These are phyloP conservation scores for Tupiocoris notatus DNA, from an alignment of 2,888 invertebrate genomes.

Conservation along the genomic window DNA sequence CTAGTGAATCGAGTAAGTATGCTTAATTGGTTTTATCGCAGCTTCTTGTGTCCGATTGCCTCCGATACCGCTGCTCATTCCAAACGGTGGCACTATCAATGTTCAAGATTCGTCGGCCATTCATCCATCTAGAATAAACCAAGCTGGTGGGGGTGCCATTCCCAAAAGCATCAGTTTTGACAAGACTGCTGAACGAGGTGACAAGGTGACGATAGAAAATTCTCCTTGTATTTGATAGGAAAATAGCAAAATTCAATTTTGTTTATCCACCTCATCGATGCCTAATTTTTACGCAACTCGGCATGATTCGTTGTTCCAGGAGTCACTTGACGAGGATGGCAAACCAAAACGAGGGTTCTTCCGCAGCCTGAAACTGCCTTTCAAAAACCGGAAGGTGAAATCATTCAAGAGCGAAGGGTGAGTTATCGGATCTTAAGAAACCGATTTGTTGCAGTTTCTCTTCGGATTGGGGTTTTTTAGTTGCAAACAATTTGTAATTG, in stretches of 20 bases:
- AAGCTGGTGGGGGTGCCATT: conserved; percentile 74
- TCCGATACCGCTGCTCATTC: conserved; percentile 44
- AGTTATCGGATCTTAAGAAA: background rate
- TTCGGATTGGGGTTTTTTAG: no score
- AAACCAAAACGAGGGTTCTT: conserved; percentile 67
- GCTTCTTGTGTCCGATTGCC: conserved; percentile 6
- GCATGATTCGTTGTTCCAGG: no score
- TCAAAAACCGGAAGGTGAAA: conserved; percentile 56
- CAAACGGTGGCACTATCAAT: conserved; percentile 50
- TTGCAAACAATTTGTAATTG: no score
- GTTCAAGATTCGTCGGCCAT: conserved; percentile 8
- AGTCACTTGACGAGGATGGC: conserved; percentile 57
- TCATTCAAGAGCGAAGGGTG: conserved; percentile 45
- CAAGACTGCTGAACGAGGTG: conserved; percentile 79
- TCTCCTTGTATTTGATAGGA: no score
- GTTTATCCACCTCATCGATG: no score
- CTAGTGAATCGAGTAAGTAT: no score
- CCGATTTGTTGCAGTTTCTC: no score
- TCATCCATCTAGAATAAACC: conserved; percentile 34
- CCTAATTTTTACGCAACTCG: no score
- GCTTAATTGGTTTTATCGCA: no score
- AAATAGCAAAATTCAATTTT: no score
- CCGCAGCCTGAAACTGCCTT: conserved; percentile 68
- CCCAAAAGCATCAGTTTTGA: conserved; percentile 91
- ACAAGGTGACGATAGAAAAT: no score